phyloP scores from a whole-genome alignment of 2,888 invertebrate species.

The Perizoma affinitatum region DNA sequence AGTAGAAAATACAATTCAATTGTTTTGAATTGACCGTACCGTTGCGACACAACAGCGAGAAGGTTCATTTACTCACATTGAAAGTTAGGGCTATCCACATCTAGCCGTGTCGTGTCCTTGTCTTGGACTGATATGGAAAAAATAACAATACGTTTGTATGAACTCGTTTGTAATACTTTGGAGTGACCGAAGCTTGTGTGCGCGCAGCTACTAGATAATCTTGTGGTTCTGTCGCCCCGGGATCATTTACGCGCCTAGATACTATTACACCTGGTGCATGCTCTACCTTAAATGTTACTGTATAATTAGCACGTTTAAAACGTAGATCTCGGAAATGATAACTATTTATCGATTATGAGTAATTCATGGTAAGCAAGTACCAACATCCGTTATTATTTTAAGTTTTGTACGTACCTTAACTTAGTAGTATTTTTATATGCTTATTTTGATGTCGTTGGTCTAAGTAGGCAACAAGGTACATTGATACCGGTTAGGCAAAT shows the following conservation, averaged over 20 bases:
- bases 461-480: slow-evolving; percentile 8
- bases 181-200: slow-evolving; percentile 8
- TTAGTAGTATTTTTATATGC: slow-evolving; percentile 1
- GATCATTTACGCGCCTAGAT: slow-evolving; percentile 71
- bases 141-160: too few relatives aligned
- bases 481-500: slow-evolving; percentile 27
- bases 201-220: slow-evolving; percentile 17
- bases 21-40: too few relatives aligned
- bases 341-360: slow-evolving; percentile 16
- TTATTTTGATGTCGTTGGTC: slow-evolving; percentile 7
- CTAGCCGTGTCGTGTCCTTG: too few relatives aligned
- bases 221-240: slow-evolving; percentile 53
- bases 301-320: slow-evolving; percentile 52
- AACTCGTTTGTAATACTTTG: neutral
- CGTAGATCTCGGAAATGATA: slow-evolving; percentile 37
- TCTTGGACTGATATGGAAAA: too few relatives aligned
- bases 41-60: too few relatives aligned
- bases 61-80: too few relatives aligned
- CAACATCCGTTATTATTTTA: slow-evolving; percentile 2
- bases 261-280: slow-evolving; percentile 45
- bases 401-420: neutral
- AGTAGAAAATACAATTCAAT: too few relatives aligned
- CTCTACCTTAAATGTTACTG: slow-evolving; percentile 42
- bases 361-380: slow-evolving; percentile 6
- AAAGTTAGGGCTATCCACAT: too few relatives aligned